These are phyloP conservation scores for Addax nasomaculatus DNA, from an alignment of 2,113 vertebrate genomes.

Conservation along the genomic window DNA sequence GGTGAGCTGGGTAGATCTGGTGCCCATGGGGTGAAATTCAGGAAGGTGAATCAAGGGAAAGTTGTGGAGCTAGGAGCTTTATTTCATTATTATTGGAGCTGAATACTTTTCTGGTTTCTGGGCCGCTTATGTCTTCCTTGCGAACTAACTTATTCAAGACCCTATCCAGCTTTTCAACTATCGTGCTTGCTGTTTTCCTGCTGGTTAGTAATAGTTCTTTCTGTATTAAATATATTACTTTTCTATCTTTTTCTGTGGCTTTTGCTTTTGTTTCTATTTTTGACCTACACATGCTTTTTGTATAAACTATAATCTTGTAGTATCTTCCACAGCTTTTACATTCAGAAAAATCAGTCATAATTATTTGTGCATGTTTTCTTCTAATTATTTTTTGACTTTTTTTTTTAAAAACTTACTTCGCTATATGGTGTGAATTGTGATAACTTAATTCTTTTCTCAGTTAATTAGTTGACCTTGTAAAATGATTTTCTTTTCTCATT, in stretches of 20 bases:
- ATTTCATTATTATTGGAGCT: not conserved
- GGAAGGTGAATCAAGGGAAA: not conserved
- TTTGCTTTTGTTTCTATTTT: slow-evolving; percentile 2
- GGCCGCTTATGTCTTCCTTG: not conserved
- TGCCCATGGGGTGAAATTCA: not conserved
- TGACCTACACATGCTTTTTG: not conserved
- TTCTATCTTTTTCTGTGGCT: not conserved
- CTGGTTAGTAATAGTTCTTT: not conserved
- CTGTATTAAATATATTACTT: not conserved
- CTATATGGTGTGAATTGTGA: not conserved
- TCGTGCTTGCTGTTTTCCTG: not conserved
- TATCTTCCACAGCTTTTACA: not conserved
- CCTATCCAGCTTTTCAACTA: not conserved
- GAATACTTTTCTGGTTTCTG: not conserved
- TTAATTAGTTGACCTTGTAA: not conserved
- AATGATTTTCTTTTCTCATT: not conserved
- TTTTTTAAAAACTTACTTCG: not conserved
- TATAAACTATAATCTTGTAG: not conserved
- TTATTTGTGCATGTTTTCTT: not conserved
- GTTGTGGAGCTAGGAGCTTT: not conserved
- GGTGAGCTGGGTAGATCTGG: not conserved
- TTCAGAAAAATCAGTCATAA: not conserved
- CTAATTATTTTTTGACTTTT: not conserved
- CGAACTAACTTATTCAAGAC: not conserved
- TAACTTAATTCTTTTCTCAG: not conserved